Evolutionary conservation across 1,140 invertebrate genomes (phyloP).

Genomic region (Nephila pilipes): DNA sequence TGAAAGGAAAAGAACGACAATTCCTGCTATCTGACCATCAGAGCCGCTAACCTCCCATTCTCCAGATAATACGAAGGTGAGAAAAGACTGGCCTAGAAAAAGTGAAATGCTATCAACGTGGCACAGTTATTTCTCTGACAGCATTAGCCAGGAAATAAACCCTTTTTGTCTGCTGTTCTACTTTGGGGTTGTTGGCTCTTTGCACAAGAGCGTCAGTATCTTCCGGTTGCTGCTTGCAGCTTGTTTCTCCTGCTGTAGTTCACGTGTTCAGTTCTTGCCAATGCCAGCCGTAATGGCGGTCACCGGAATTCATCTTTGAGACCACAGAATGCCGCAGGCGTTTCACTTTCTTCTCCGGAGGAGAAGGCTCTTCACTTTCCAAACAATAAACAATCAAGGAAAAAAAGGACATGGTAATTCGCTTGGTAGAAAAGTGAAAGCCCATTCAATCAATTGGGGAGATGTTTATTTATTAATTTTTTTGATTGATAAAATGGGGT

Average conservation of each 20-base stretch:
- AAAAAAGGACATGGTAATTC: neutral
- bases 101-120: conserved; percentile 59
- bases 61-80: conserved; percentile 43
- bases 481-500: neutral
- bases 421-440: conserved; percentile 38
- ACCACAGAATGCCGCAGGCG: neutral
- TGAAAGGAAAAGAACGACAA: conserved; percentile 56
- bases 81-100: conserved; percentile 72
- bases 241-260: conserved; percentile 23
- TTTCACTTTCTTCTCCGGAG: neutral
- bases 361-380: conserved; percentile 47
- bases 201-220: conserved; percentile 13
- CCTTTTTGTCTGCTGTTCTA: conserved; percentile 70
- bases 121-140: conserved; percentile 60
- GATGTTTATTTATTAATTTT: neutral
- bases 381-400: conserved; percentile 51
- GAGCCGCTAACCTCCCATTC: conserved; percentile 46
- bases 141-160: conserved; percentile 70
- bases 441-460: neutral
- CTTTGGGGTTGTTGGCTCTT: conserved; percentile 64
- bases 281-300: conserved; percentile 56
- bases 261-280: conserved; percentile 55
- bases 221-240: conserved; percentile 52
- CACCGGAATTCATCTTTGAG: conserved; percentile 14
- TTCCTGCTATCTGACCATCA: conserved; percentile 64